Conservation (phyloP, 2,888 invertebrate species). For the Teleogryllus oceanicus region DNA sequence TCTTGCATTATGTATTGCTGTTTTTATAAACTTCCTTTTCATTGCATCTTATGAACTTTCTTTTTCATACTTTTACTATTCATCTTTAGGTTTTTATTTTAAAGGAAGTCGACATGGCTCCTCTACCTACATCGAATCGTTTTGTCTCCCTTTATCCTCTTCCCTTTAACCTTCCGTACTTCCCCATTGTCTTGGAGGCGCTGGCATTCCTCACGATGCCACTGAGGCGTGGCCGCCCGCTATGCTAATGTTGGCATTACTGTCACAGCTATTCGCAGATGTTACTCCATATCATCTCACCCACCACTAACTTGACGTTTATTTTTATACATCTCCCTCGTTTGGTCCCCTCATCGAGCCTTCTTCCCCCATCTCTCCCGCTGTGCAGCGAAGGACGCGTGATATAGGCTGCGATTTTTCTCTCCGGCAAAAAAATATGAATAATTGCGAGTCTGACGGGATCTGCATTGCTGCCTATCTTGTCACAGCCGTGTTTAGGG, state of each 20-base stretch:
- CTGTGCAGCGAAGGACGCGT: neutral
- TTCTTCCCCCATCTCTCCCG: neutral
- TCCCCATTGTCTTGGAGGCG: neutral
- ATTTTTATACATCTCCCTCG: neutral
- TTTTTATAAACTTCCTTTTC: too few relatives aligned
- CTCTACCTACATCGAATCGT: too few relatives aligned
- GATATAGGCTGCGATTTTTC: neutral
- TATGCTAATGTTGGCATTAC: slow-evolving; percentile 8
- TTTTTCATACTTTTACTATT: neutral
- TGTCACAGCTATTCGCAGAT: neutral
- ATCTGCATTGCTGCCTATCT: too few relatives aligned
- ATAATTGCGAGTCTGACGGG: neutral
- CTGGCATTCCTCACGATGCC: neutral
- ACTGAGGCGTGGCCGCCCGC: neutral
- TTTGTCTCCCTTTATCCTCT: neutral
- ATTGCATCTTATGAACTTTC: neutral
- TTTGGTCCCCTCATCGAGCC: neutral
- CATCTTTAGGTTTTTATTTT: neutral
- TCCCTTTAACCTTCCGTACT: neutral
- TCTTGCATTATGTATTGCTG: too few relatives aligned
- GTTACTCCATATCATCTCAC: neutral
- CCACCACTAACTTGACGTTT: neutral
- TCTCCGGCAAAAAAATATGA: neutral
- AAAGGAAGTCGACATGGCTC: too few relatives aligned
- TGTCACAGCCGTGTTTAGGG: too few relatives aligned